Evolutionary conservation across 2,797 vertebrate genomes (phyloP), one percentile per base, ranked within the genome.

Genomic region (Leontopithecus rosalia): DNA sequence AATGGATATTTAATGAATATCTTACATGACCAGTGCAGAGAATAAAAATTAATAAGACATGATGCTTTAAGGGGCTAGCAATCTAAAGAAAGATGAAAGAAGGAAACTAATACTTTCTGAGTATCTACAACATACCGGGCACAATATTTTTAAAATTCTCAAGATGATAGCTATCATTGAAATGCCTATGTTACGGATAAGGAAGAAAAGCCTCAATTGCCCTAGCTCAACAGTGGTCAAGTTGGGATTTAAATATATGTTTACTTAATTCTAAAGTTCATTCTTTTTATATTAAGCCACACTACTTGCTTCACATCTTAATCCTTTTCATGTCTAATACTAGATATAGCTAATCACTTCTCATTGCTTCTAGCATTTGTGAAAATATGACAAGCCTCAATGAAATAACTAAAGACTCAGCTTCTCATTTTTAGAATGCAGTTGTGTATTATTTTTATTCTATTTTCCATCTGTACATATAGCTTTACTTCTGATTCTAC

Each of bases 41-140:
- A 85, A 90, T 73, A 81, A 76, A 95, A 77, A 88, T 94, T 88
- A 96, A n/a, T 81, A 84, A 50, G 39, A 28, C 36, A 76, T 48
- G 55, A 48, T 77, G 15, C 58, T 95, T n/a, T 77, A 80, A 84
- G n/a, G 14, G 20, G 5, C 43, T 72, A 73, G 57, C 8, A 91
- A 75, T 79, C n/a, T 86, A n/a, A 93, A 77, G n/a, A 81, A 95
- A 50, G 19, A 33, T 20, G 28, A 94, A 61, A 75, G 28, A 72
- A 87, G 52, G 41, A 22, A 82, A 82, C 30, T 6, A 39, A 17
- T 24, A 75, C 19, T 48, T 81, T 55, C 28, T 48, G 39, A 90
- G 57, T 20, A 48, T 13, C 58, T 88, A 28, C 2, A 90, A 80
- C 39, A 41, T 46, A 52, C 7, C 19, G 48, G 89, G 33, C 5